Conservation (phyloP, 2,797 vertebrate genomes). For the Atherinosoma microstoma region DNA sequence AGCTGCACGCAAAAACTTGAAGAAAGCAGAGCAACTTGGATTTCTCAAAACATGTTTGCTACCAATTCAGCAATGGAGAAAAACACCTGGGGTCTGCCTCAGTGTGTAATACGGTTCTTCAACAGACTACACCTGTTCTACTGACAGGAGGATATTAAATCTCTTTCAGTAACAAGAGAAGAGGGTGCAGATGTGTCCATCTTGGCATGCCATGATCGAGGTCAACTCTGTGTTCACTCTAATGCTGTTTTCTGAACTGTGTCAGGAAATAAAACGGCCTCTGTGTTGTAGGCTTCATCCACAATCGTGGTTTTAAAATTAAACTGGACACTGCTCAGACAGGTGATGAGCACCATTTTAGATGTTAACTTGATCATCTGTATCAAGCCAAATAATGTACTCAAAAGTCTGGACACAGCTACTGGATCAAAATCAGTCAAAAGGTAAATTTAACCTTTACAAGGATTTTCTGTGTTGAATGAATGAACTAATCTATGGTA, state of each 20-base stretch:
- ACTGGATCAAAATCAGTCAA: not conserved
- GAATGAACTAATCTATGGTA: no score
- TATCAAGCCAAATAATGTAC: not conserved
- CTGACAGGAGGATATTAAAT: constrained; percentile 57
- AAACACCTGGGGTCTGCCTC: constrained; percentile 37
- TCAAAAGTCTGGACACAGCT: not conserved
- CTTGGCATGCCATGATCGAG: constrained; percentile 16
- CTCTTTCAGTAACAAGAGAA: constrained; percentile 36
- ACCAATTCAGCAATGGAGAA: constrained; percentile 31
- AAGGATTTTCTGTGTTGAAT: no score
- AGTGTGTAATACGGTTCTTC: constrained; percentile 26
- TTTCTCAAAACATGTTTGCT: constrained; percentile 57
- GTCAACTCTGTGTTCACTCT: constrained; percentile 30
- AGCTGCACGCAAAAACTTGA: constrained; percentile 37
- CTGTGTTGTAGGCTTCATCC: not conserved
- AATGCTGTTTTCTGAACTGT: constrained; percentile 28
- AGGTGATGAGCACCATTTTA: not conserved
- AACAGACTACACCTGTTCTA: constrained; percentile 44
- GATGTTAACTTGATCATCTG: not conserved
- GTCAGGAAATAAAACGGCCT: constrained; percentile 14
- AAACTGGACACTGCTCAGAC: not conserved
- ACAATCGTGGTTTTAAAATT: not conserved
- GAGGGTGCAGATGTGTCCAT: constrained; percentile 36
- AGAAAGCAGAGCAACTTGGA: constrained; percentile 22
- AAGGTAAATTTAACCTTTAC: not conserved